Evolutionary conservation across 2,113 vertebrate genomes (phyloP), one percentile per base, ranked within the genome.

Genomic region (Tricholaema leucomelas): DNA sequence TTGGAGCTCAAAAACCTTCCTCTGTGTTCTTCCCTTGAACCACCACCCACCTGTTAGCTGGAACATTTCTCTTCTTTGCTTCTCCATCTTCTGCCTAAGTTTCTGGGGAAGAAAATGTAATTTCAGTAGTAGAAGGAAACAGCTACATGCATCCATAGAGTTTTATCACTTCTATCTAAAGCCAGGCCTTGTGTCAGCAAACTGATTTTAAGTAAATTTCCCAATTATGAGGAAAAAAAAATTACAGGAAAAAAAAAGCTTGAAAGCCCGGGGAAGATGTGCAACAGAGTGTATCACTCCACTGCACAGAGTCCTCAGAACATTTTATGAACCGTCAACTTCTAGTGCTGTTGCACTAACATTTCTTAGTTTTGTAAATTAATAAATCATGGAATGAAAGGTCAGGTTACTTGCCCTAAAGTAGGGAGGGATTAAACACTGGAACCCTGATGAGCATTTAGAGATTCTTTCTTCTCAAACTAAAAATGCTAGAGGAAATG

Each of bases 351-450:
- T 50, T 74, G 46, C 28, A 21, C 58, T 92, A 74, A 65, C 10
- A 15, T 73, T 74, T 78, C 33, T 78, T 50, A 17, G 23, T 87
- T 73, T 81, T 82, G 46, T n/a, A 78, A 65, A 65, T 73, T 5
- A 81, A 66, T 85, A 75, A 85, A 65, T 81, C 10, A 9, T 52
- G 33, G 44, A 59, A n/a, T 0, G 6, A 85, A 90, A 73, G 61
- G 80, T 85, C 50, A 78, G 44, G 27, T 78, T 85, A 38, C 25
- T 74, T 88, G 65, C 44, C 33, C 80, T 70, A 44, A 88, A 88
- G 81, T 88, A 55, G 17, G 15, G 20, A 65, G 42, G 36, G 15
- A 35, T 44, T 63, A 81, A 88, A 60, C 24, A 31, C 42, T 60
- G 38, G 50, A 73, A 74, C 38, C 14, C 44, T 50, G 79, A 28